Evolutionary conservation across 2,113 vertebrate genomes (phyloP).

Genomic region (Anser cygnoides): DNA sequence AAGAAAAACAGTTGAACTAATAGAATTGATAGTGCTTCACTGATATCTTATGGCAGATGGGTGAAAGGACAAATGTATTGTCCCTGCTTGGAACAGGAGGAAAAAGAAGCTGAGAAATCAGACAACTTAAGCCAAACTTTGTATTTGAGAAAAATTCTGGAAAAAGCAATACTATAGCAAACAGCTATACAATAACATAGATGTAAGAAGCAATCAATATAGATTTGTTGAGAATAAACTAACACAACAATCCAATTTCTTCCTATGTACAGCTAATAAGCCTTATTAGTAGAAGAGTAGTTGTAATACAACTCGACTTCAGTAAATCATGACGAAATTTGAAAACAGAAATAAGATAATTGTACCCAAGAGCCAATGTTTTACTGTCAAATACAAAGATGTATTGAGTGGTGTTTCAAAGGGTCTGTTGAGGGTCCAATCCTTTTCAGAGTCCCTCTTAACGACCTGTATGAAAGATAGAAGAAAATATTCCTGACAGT

Average conservation of each 20-base stretch:
- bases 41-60: background rate
- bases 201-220: background rate
- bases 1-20: background rate
- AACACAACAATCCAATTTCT: background rate
- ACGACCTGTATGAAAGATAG: background rate
- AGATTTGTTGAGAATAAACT: background rate
- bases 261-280: background rate
- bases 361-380: background rate
- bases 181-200: background rate
- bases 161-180: background rate
- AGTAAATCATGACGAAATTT: background rate
- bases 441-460: background rate
- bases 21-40: background rate
- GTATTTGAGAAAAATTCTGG: background rate
- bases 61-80: background rate
- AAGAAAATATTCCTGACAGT: background rate
- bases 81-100: fast-evolving
- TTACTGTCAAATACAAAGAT: constrained; percentile 1
- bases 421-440: background rate
- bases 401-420: background rate
- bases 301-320: background rate
- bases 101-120: background rate
- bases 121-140: background rate
- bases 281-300: background rate
- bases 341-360: background rate